Evolutionary conservation across 2,113 vertebrate genomes (phyloP).

Genomic region (Melospiza georgiana): DNA sequence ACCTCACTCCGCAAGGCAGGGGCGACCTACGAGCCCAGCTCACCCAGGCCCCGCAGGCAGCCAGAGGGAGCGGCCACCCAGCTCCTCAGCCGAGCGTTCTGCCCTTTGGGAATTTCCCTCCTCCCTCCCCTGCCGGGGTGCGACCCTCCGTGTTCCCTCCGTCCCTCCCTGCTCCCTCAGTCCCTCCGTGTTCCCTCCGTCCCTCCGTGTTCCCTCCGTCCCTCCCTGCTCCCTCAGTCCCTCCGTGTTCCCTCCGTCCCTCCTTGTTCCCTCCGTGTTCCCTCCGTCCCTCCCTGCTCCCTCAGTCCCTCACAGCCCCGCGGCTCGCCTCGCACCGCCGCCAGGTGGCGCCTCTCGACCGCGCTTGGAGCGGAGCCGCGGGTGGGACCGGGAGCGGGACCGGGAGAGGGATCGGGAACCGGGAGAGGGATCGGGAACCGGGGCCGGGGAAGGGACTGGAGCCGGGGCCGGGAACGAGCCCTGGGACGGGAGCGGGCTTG

Average conservation of each 20-base stretch:
- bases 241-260: too few relatives aligned
- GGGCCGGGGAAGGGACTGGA: accelerated
- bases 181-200: too few relatives aligned
- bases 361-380: neutral
- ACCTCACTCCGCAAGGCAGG: neutral
- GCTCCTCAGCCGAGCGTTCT: neutral
- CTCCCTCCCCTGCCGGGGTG: neutral
- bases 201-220: neutral
- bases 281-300: neutral
- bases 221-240: neutral
- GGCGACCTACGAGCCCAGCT: neutral
- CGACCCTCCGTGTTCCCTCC: neutral
- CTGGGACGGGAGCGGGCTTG: neutral
- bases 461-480: accelerated
- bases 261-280: neutral
- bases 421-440: neutral
- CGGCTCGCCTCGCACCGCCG: neutral
- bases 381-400: neutral
- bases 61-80: neutral
- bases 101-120: neutral
- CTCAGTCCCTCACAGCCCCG: accelerated
- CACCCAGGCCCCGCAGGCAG: neutral
- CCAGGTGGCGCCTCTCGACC: constrained; percentile 65
- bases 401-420: accelerated
- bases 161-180: too few relatives aligned